Evolutionary conservation across 1,140 invertebrate genomes (phyloP), one percentile per base, ranked within the genome.

Genomic region (Apis cerana): DNA sequence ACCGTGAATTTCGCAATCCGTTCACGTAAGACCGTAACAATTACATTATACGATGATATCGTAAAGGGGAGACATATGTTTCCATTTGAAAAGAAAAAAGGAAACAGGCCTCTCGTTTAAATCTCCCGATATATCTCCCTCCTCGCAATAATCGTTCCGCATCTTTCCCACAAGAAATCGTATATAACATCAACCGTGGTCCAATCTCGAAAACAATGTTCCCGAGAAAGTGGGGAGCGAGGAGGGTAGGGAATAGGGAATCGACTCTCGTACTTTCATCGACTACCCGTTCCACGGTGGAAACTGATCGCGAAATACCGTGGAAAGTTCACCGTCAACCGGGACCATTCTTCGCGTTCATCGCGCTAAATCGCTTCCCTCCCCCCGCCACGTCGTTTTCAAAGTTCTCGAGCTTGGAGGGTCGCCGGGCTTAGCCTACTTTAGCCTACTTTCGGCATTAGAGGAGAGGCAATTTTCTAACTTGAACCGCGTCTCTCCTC

Each of bases 361-460:
- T 62, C 50, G 69, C 27, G 10, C n/a, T 33, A 33, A 48, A 59
- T 71, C 58, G 56, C 52, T 9, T 3, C 9, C 59, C 8, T 2
- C 27, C 33, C 10, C 59, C 13, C 7, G 21, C 59, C 50, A 5
- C 11, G 43, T 78, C 54, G n/a, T 72, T 54, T 19, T 15, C 12
- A 0, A 75, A 81, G 33, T 75, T 68, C 43, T n/a, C n/a, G n/a
- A n/a, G n/a, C n/a, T 56, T 33, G 15, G 4, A 75, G 71, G 19
- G 68, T 64, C 62, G 50, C n/a, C 9, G 19, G 48, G 54, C 62
- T 68, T 81, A 81, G 62, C 52, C 79, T 67, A 75, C 71, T 81
- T 81, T 19, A 62, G 19, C 4, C 33, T 33, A 64, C 58, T 72
- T 72, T 27, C 27, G 43, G 21, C 13, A 54, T 62, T 13, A 23